These are phyloP conservation scores for Cyphomyrmex costatus DNA, from an alignment of 1,140 invertebrate species.

Conservation along the genomic window DNA sequence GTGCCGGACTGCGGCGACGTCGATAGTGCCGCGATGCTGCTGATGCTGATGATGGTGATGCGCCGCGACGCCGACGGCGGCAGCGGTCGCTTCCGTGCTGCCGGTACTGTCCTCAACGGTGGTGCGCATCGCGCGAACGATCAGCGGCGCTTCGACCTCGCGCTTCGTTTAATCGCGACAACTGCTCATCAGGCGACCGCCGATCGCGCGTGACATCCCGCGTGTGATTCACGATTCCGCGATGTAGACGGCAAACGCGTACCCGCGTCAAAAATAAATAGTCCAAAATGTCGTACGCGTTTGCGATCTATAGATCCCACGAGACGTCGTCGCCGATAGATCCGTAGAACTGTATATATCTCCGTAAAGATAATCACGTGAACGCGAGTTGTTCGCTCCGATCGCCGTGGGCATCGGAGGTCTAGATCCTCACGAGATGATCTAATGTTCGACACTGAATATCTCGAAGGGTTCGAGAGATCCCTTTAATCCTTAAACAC, in stretches of 20 bases:
- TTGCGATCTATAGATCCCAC: conserved; percentile 8
- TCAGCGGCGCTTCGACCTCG: conserved; percentile 65
- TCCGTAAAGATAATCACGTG: background rate
- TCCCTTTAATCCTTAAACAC: background rate
- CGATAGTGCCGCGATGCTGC: conserved; percentile 45
- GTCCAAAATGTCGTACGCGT: background rate
- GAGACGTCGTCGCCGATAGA: background rate
- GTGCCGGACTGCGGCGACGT: conserved; percentile 65
- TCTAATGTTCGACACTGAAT: background rate
- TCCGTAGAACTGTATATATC: background rate
- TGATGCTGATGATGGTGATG: conserved; percentile 64
- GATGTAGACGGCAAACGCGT: conserved; percentile 17
- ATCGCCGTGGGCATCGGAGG: conserved; percentile 12
- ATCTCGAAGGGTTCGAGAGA: background rate
- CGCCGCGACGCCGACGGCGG: conserved; percentile 72
- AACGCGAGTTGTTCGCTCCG: conserved; percentile 24
- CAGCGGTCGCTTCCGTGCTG: conserved; percentile 81
- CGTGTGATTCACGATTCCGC: conserved; percentile 36
- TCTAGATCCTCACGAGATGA: background rate
- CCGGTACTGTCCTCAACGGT: conserved; percentile 81
- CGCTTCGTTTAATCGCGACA: conserved; percentile 62
- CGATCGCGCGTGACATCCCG: conserved; percentile 25
- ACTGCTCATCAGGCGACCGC: conserved; percentile 27
- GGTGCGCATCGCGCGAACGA: conserved; percentile 82
- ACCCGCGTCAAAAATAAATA: background rate